phyloP scores from a whole-genome alignment of 2,797 vertebrate genomes.

The Pagetopsis macropterus region DNA sequence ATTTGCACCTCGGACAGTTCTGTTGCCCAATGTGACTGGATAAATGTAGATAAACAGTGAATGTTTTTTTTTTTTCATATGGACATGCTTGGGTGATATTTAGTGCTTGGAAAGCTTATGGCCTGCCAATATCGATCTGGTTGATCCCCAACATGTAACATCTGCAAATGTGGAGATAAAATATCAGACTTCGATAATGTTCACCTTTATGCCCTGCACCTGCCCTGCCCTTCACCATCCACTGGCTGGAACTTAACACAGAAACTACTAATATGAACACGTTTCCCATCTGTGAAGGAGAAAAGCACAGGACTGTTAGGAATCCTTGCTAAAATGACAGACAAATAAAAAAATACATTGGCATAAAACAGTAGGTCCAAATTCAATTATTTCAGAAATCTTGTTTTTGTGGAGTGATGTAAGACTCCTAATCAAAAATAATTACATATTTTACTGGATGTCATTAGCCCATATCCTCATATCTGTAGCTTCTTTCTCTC shows the following conservation, averaged over 20 bases:
- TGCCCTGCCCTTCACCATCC: constrained; percentile 6
- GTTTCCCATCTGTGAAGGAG: constrained; percentile 43
- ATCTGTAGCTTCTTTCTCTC: background rate
- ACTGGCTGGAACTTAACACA: constrained; percentile 18
- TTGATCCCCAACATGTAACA: background rate
- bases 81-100: background rate
- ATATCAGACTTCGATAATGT: background rate
- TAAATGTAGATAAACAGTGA: background rate
- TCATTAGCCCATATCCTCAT: background rate
- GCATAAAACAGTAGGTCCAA: constrained; percentile 14
- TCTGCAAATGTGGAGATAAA: background rate
- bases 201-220: background rate
- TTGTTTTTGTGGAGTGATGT: constrained; percentile 21
- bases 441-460: constrained; percentile 15
- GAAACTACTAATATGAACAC: constrained; percentile 43
- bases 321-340: constrained; percentile 13
- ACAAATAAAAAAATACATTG: background rate
- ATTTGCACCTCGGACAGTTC: background rate
- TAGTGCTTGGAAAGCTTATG: background rate
- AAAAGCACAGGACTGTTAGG: constrained; percentile 20
- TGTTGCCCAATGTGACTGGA: background rate
- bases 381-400: constrained; percentile 5
- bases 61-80: background rate
- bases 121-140: no score
- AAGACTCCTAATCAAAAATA: constrained; percentile 33